phyloP scores from a whole-genome alignment of 2,797 vertebrate species.

The Knipowitschia caucasica region DNA sequence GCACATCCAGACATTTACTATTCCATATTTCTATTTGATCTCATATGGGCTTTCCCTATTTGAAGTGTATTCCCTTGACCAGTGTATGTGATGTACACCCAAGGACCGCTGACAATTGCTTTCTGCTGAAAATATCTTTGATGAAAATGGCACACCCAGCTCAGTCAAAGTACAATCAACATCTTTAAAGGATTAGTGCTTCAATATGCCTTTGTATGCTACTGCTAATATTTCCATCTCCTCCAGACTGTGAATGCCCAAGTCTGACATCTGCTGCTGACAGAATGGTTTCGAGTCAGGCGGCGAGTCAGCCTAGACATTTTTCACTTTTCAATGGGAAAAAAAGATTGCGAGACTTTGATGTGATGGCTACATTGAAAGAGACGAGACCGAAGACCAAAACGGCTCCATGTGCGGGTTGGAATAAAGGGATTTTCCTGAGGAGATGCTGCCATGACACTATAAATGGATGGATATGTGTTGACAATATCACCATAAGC shows the following conservation, averaged over 20 bases:
- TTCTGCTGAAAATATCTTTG: slow-evolving; percentile 32
- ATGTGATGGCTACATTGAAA: slow-evolving; percentile 30
- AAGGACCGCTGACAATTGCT: slow-evolving; percentile 10
- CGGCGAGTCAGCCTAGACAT: slow-evolving; percentile 47
- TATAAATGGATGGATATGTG: slow-evolving; percentile 13
- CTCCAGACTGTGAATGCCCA: slow-evolving; percentile 20
- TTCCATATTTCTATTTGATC: slow-evolving; percentile 1
- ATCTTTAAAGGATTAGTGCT: slow-evolving; percentile 30
- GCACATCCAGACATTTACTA: slow-evolving; percentile 1
- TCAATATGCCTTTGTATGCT: slow-evolving; percentile 20
- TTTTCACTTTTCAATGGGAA: slow-evolving; percentile 16
- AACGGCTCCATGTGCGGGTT: not conserved
- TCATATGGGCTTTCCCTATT: not conserved
- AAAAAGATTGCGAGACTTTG: slow-evolving; percentile 23
- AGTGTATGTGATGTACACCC: slow-evolving; percentile 14
- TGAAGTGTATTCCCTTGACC: slow-evolving; percentile 19
- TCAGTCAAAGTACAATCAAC: slow-evolving; percentile 29
- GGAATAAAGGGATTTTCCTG: not conserved
- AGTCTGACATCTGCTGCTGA: slow-evolving; percentile 36
- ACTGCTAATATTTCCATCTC: slow-evolving; percentile 13
- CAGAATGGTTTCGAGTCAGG: slow-evolving; percentile 30
- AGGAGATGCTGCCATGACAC: not conserved
- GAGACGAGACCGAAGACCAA: slow-evolving; percentile 7
- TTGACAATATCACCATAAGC: slow-evolving; percentile 23
- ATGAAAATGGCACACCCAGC: slow-evolving; percentile 30